A percentile compares a stretch with the other conserved stretches of the same genome.
Conservation (phyloP, 2,888 invertebrate species). For the Chironomus riparius region DNA sequence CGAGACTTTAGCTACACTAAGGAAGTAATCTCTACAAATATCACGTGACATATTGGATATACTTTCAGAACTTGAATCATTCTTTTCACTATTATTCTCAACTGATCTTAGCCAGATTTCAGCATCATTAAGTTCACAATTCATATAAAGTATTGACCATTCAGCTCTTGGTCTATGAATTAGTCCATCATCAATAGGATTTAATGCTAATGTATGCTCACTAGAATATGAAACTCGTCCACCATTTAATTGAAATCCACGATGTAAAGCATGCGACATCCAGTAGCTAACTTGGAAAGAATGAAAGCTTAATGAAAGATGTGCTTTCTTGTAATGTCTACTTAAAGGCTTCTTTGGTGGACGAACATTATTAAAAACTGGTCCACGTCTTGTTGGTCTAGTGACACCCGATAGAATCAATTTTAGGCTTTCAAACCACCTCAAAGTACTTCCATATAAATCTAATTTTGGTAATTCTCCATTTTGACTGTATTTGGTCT, state of each 20-base stretch:
- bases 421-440: constrained; percentile 94
- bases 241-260: constrained; percentile 79
- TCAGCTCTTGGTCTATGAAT: constrained; percentile 76
- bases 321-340: constrained; percentile 81
- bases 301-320: constrained; percentile 78
- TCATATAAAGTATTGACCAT: constrained; percentile 90
- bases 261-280: constrained; percentile 94
- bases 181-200: constrained; percentile 69
- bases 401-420: constrained; percentile 87
- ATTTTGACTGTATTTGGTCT: constrained; percentile 57
- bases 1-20: constrained; percentile 83
- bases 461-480: constrained; percentile 60
- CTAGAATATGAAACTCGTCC: constrained; percentile 74
- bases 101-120: constrained; percentile 75
- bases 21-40: constrained; percentile 43
- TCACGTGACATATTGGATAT: constrained; percentile 35
- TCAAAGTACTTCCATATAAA: constrained; percentile 85
- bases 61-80: constrained; percentile 41
- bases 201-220: constrained; percentile 63
- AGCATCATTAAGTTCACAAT: constrained; percentile 83
- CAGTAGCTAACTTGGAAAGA: constrained; percentile 74
- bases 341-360: constrained; percentile 86
- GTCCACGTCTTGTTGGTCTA: constrained; percentile 85
- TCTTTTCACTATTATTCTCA: constrained; percentile 50
- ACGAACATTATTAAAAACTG: constrained; percentile 72